A percentile compares a stretch with the other conserved stretches of the same genome.
Evolutionary conservation across 2,113 vertebrate species (phyloP).

Genomic region (Callopanchax toddi): DNA sequence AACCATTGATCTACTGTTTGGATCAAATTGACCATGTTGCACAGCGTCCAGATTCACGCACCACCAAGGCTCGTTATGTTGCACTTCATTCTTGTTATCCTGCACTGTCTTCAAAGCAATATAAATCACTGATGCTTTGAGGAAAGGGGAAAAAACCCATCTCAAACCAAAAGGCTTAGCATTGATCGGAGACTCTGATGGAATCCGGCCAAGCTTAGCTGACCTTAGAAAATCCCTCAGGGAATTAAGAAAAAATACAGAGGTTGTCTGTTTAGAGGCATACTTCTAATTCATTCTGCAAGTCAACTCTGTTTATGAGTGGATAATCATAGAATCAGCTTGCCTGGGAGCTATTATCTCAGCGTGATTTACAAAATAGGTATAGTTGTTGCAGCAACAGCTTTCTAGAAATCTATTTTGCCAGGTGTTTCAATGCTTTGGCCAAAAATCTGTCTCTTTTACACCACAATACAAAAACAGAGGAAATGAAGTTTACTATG

Average conservation of each 20-base stretch:
- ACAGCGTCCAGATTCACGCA: slow-evolving; percentile 41
- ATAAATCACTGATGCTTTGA: slow-evolving; percentile 22
- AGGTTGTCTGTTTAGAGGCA: slow-evolving; percentile 56
- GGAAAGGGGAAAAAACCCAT: slow-evolving; percentile 1
- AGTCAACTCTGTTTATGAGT: slow-evolving; percentile 42
- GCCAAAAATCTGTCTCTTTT: too few relatives aligned
- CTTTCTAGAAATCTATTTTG: slow-evolving; percentile 20
- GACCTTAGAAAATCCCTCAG: slow-evolving; percentile 65
- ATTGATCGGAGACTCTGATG: slow-evolving; percentile 31
- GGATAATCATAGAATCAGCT: slow-evolving; percentile 49
- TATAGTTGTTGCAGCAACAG: slow-evolving; percentile 6
- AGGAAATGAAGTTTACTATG: slow-evolving; percentile 72
- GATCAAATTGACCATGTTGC: slow-evolving; percentile 57
- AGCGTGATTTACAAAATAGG: slow-evolving; percentile 44
- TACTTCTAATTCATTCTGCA: slow-evolving; percentile 53
- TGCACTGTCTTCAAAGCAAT: slow-evolving; percentile 20
- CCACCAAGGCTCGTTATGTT: slow-evolving; percentile 31
- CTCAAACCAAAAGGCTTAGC: slow-evolving; percentile 21
- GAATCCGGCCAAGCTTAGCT: too few relatives aligned
- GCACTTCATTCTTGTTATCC: slow-evolving; percentile 18
- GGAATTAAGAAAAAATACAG: slow-evolving; percentile 65
- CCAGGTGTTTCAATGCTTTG: neutral
- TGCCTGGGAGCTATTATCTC: slow-evolving; percentile 40
- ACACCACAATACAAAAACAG: too few relatives aligned
- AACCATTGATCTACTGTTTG: slow-evolving; percentile 72